Conservation (phyloP, 2,797 vertebrate genomes). For the Threskiornis aethiopicus region DNA sequence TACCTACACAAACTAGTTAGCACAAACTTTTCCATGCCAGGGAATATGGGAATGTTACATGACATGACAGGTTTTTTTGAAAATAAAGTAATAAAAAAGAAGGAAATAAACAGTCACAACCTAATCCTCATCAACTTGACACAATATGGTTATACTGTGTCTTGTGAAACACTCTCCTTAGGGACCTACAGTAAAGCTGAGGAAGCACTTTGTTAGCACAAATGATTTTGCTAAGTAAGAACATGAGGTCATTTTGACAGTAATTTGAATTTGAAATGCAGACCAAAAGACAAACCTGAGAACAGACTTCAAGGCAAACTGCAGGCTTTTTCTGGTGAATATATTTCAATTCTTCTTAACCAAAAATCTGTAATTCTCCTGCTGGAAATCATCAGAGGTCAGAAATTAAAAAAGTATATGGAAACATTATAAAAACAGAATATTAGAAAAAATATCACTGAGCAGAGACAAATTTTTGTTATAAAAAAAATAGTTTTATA, state of each 20-base stretch:
- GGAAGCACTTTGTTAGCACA: neutral
- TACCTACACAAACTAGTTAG: neutral
- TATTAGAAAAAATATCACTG: neutral
- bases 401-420: neutral
- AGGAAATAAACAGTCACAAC: neutral
- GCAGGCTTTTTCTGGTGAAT: neutral
- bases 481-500: neutral
- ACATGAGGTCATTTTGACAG: neutral
- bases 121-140: neutral
- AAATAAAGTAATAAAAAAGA: neutral
- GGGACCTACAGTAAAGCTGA: neutral
- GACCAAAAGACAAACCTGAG: neutral
- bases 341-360: neutral
- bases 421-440: neutral
- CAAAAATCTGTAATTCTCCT: neutral
- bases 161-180: neutral
- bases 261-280: slow-evolving; percentile 23
- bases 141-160: neutral
- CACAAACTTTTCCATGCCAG: neutral
- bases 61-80: neutral
- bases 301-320: neutral
- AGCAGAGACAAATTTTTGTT: neutral
- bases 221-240: neutral
- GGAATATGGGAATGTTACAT: neutral
- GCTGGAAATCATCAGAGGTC: neutral